Conservation (phyloP, 2,113 vertebrate species). For the Oncorhynchus clarkii region DNA sequence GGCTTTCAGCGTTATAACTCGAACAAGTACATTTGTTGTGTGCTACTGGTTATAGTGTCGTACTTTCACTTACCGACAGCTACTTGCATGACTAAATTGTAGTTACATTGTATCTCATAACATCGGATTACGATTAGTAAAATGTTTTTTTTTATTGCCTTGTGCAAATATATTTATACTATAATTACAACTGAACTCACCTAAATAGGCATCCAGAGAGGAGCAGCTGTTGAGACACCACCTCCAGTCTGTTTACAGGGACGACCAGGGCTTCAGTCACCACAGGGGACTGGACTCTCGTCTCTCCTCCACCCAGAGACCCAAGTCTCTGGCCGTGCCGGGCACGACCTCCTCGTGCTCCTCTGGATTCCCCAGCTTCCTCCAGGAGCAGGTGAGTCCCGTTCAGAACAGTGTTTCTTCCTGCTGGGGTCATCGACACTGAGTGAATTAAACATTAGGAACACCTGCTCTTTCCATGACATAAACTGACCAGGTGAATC, state of each 20-base stretch:
- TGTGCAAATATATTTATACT: too few relatives aligned
- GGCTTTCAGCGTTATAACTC: not conserved
- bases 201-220: slow-evolving; percentile 56
- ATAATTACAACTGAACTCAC: not conserved
- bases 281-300: slow-evolving; percentile 65
- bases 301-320: slow-evolving; percentile 70
- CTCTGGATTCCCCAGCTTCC: slow-evolving; percentile 46
- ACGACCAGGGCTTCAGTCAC: slow-evolving; percentile 75
- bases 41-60: too few relatives aligned
- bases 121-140: not conserved
- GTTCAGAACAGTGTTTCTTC: not conserved
- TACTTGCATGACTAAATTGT: too few relatives aligned
- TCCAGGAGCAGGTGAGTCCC: slow-evolving; percentile 75
- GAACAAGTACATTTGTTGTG: not conserved
- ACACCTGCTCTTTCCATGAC: too few relatives aligned
- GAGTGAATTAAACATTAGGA: too few relatives aligned
- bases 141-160: too few relatives aligned
- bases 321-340: slow-evolving; percentile 89
- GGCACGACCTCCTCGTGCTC: slow-evolving; percentile 76
- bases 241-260: slow-evolving; percentile 76
- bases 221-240: slow-evolving; percentile 76
- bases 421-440: too few relatives aligned
- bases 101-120: too few relatives aligned
- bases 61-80: too few relatives aligned
- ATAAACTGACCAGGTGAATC: too few relatives aligned